Percentiles rank a stretch among this genome's conserved stretches.
Conservation (phyloP, 2,797 vertebrate genomes). For the Amniataba percoides region DNA sequence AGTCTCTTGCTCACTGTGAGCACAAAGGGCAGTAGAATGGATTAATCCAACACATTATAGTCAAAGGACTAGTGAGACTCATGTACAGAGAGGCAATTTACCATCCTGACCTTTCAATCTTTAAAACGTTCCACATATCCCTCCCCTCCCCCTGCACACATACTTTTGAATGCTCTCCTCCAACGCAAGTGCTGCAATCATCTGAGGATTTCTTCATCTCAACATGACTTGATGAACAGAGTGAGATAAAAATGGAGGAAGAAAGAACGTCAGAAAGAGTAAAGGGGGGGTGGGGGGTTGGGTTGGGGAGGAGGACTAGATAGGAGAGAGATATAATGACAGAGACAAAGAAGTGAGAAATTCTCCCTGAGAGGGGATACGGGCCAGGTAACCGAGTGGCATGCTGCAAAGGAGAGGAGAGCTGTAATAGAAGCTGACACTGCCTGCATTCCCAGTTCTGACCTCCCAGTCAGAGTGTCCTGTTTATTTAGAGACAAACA, state of each 20-base stretch:
- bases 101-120: slow-evolving; percentile 85
- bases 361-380: slow-evolving; percentile 52
- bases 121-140: slow-evolving; percentile 72
- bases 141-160: slow-evolving; percentile 36
- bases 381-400: slow-evolving; percentile 41
- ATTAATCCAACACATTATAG: slow-evolving; percentile 84
- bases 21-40: slow-evolving; percentile 79
- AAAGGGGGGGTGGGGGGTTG: slow-evolving; percentile 24
- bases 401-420: slow-evolving; percentile 39
- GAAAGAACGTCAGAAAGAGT: slow-evolving; percentile 50
- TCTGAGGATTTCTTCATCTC: slow-evolving; percentile 70
- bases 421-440: slow-evolving; percentile 66
- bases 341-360: slow-evolving; percentile 65
- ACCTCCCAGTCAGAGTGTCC: slow-evolving; percentile 68
- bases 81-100: slow-evolving; percentile 83
- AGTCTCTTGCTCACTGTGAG: slow-evolving; percentile 69
- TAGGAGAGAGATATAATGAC: slow-evolving; percentile 49
- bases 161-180: slow-evolving; percentile 69
- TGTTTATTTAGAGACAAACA: slow-evolving; percentile 75
- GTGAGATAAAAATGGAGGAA: slow-evolving; percentile 58
- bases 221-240: slow-evolving; percentile 66
- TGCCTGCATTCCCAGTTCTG: slow-evolving; percentile 61
- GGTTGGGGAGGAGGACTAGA: slow-evolving; percentile 22
- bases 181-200: slow-evolving; percentile 62
- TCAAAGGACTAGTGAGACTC: slow-evolving; percentile 80